A percentile compares a stretch with the other conserved stretches of the same genome.
phyloP scores from a whole-genome alignment of 2,888 invertebrate species.

The Aporophyla lueneburgensis region DNA sequence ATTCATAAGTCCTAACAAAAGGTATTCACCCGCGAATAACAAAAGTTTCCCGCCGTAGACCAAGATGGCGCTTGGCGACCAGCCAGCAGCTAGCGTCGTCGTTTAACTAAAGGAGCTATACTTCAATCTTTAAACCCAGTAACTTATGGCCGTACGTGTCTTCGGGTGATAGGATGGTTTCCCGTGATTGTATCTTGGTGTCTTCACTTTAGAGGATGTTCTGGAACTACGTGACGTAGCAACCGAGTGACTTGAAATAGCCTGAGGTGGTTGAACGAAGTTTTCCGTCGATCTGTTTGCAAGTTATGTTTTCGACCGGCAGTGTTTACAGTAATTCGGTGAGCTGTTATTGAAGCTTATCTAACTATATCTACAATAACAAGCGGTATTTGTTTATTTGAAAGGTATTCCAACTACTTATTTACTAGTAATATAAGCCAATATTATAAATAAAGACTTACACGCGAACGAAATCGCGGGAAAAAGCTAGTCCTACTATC shows the following conservation, averaged over 20 bases:
- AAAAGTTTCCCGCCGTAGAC: slow-evolving; percentile 25
- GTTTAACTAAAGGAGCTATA: slow-evolving; percentile 33
- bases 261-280: slow-evolving; percentile 18
- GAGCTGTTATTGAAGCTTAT: not conserved
- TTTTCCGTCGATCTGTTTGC: not conserved
- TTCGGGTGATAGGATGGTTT: slow-evolving; percentile 33
- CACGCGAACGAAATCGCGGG: no score
- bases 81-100: slow-evolving; percentile 48
- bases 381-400: not conserved
- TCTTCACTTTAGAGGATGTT: slow-evolving; percentile 1
- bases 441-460: no score
- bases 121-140: slow-evolving; percentile 41
- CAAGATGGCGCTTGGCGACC: slow-evolving; percentile 48
- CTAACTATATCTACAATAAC: not conserved
- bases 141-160: slow-evolving; percentile 58
- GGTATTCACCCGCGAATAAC: slow-evolving; percentile 7
- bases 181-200: slow-evolving; percentile 41
- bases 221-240: slow-evolving; percentile 30
- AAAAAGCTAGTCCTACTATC: no score
- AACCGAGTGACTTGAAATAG: not conserved
- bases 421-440: not conserved
- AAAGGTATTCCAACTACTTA: not conserved
- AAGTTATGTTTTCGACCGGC: not conserved
- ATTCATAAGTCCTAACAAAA: slow-evolving; percentile 5
- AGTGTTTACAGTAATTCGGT: not conserved